A percentile compares a stretch with the other conserved stretches of the same genome.
These are phyloP conservation scores for Porites lobata DNA, from an alignment of 92 coral and sea anemone genomes.

Conservation along the genomic window DNA sequence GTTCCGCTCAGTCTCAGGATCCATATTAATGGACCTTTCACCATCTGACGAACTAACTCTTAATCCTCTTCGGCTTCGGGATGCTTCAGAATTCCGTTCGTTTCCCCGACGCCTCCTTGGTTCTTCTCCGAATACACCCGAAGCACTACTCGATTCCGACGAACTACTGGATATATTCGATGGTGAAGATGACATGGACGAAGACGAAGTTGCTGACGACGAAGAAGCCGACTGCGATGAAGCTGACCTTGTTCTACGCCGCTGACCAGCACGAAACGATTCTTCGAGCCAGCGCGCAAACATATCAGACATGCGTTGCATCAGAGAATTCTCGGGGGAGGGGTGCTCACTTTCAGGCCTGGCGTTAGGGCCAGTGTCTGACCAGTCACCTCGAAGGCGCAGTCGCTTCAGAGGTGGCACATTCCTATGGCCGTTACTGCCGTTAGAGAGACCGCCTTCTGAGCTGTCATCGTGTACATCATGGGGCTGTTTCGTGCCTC, in stretches of 20 bases:
- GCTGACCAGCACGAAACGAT: constrained; percentile 89
- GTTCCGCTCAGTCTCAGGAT: constrained; percentile 21
- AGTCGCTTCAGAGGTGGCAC: constrained; percentile 91
- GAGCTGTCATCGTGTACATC: constrained; percentile 35
- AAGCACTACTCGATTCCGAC: constrained; percentile 68
- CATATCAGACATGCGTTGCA: constrained; percentile 99
- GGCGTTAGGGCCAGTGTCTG: constrained; percentile 99
- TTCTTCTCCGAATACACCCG: constrained; percentile 51
- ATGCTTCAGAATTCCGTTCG: constrained; percentile 33
- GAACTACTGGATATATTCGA: constrained; percentile 71
- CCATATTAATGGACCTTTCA: constrained; percentile 22
- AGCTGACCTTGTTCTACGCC: constrained; percentile 76
- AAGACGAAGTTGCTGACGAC: constrained; percentile 69
- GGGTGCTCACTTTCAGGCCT: constrained; percentile 97
- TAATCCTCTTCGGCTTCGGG: constrained; percentile 30
- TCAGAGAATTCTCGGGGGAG: constrained; percentile 82
- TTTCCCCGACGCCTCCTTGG: constrained; percentile 35
- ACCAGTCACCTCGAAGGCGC: constrained; percentile 99
- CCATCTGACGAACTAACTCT: constrained; percentile 8
- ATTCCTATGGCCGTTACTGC: constrained; percentile 67
- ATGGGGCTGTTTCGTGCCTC: constrained; percentile 64
- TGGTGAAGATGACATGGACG: constrained; percentile 63
- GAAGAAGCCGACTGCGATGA: constrained; percentile 49
- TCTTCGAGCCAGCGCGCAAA: constrained; percentile 98
- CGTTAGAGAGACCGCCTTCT: constrained; percentile 62